Evolutionary conservation across 53 echinoderm and acorn worm species (phyloP), one percentile per base, ranked within the genome.

Genomic region (Paracentrotus lividus): DNA sequence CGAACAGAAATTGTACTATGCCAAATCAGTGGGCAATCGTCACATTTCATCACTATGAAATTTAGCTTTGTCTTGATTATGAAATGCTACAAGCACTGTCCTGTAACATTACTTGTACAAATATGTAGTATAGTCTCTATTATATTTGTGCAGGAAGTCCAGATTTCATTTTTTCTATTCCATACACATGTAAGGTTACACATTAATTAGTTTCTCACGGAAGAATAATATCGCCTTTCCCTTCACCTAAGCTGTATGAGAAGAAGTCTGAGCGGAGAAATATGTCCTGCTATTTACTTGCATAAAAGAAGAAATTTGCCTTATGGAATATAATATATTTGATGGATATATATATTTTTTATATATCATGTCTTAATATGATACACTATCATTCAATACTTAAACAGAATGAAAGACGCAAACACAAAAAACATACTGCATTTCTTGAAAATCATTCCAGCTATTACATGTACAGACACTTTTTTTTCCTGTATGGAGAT

Each of bases 301-400:
- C 72, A 72, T 72, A 72, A 72, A 5, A 40, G 72, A 34, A 72
- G 4, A 5, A 20, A 38, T 72, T 27, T 36, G 72, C 36, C 20
- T 72, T 40, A 72, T 72, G 72, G 21, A 38, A 72, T 72, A 69
- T 69, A 72, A n/a, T n/a, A n/a, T n/a, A n/a, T n/a, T n/a, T n/a
- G 18, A 51, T 51, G 6, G 6, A 51, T 12, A 51, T 67, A 72
- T 72, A 36, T 34, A 32, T 72, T 72, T 72, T 18, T 18, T 64
- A 38, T 72, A 72, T 72, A 72, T 38, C 26, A 14, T 72, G 38
- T 72, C 26, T 64, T 72, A 32, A 38, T 38, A 72, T 72, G 40
- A 72, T 72, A 38, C 72, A 72, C 27, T 72, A 69, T 31, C 36
- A 38, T 72, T 72, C 72, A 72, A 55, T 53, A 86, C 49, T 53